phyloP scores from a whole-genome alignment of 2,888 invertebrate genomes.

The Helleia helle region DNA sequence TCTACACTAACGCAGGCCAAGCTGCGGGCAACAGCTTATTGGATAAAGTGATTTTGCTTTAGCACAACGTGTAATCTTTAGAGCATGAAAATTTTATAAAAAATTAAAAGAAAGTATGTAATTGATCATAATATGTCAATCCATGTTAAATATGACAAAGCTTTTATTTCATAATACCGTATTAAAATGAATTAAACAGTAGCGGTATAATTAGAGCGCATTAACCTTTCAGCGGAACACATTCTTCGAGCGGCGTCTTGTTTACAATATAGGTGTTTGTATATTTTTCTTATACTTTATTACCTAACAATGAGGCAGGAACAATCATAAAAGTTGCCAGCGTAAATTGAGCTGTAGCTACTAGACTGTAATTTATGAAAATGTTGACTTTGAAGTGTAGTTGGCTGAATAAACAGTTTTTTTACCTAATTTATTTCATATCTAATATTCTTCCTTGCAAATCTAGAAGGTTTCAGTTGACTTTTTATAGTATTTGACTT shows the following conservation, averaged over 20 bases:
- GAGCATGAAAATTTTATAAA: no score
- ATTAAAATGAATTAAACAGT: background rate
- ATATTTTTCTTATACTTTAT: conserved; percentile 22
- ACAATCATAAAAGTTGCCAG: conserved; percentile 17
- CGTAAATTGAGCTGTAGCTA: conserved; percentile 13
- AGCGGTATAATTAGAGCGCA: conserved; percentile 10
- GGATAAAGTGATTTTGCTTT: no score
- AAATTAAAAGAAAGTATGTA: no score
- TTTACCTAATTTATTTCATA: conserved; percentile 5
- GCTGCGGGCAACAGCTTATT: no score
- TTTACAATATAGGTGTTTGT: conserved; percentile 17
- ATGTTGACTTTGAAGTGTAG: conserved; percentile 5
- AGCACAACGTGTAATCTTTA: no score
- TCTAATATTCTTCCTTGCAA: no score
- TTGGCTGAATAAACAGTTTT: conserved; percentile 3
- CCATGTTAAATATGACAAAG: no score
- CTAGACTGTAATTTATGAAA: conserved; percentile 10
- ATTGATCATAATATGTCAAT: no score
- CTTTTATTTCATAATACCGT: no score
- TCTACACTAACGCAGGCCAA: no score
- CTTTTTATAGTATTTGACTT: no score
- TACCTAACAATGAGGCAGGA: conserved; percentile 19
- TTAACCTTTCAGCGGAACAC: conserved; percentile 15
- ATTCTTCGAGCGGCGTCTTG: conserved; percentile 14
- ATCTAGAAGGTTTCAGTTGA: no score